Evolutionary conservation across 1,140 invertebrate species (phyloP).

Genomic region (Papilio machaon): DNA sequence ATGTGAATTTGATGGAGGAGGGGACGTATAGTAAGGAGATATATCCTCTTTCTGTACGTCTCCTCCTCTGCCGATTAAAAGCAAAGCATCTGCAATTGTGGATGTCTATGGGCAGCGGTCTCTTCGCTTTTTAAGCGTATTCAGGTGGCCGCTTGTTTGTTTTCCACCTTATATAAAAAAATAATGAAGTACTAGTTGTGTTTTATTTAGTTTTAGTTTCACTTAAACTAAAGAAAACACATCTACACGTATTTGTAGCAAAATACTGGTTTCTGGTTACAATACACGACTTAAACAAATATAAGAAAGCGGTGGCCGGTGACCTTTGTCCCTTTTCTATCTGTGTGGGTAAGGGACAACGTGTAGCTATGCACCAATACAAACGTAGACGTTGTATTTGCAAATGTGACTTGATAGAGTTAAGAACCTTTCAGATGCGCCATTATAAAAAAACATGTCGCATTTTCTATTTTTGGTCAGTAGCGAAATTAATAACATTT

Average conservation of each 20-base stretch:
- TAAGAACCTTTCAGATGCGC: constrained; percentile 49
- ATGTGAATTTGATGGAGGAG: no score
- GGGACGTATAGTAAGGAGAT: no score
- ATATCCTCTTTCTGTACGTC: no score
- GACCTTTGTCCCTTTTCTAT: constrained; percentile 72
- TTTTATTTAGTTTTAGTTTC: no score
- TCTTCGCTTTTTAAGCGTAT: no score
- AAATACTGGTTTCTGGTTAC: constrained; percentile 63
- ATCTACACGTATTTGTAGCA: constrained; percentile 38
- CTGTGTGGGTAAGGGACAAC: constrained; percentile 74
- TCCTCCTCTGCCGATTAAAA: no score
- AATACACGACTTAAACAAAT: constrained; percentile 80
- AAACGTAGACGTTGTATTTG: constrained; percentile 68
- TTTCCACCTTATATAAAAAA: no score
- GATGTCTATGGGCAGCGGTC: no score
- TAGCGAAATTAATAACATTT: background rate
- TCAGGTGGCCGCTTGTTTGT: no score
- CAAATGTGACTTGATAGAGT: constrained; percentile 70
- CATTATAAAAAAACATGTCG: background rate
- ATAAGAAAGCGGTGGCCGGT: constrained; percentile 77
- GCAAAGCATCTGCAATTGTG: no score
- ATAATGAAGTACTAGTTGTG: constrained; percentile 5
- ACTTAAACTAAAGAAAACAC: background rate
- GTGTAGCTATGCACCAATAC: constrained; percentile 60
- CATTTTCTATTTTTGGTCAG: background rate